phyloP scores from a whole-genome alignment of 2,888 invertebrate genomes.

The Drosophila barbarae region DNA sequence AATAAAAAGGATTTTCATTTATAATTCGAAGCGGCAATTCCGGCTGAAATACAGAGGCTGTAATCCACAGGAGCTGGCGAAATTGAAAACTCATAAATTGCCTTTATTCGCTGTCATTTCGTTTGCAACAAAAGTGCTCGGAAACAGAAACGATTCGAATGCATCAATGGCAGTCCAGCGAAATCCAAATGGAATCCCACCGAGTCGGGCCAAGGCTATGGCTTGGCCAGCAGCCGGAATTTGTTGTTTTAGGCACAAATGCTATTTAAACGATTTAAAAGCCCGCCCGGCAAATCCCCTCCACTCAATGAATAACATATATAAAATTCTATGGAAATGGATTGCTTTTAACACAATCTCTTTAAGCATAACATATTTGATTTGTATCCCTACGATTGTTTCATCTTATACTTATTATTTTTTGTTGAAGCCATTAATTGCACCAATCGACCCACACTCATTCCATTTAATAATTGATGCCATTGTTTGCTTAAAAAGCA shows the following conservation, averaged over 20 bases:
- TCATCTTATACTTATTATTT: conserved; percentile 6
- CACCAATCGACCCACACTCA: conserved; percentile 9
- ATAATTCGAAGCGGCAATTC: conserved; percentile 16
- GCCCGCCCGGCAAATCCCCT: conserved; percentile 2
- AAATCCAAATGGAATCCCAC: conserved; percentile 32
- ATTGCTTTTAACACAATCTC: conserved; percentile 26
- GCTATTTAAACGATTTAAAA: conserved; percentile 28
- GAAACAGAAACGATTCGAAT: conserved; percentile 18
- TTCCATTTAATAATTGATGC: conserved; percentile 27
- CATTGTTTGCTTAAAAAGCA: conserved; percentile 30
- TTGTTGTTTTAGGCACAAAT: conserved; percentile 30
- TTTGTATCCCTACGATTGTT: conserved; percentile 15
- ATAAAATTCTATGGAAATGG: conserved; percentile 11
- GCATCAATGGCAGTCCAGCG: conserved; percentile 21
- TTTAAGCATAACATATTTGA: conserved; percentile 19
- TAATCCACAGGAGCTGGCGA: conserved; percentile 20
- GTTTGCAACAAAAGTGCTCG: conserved; percentile 24
- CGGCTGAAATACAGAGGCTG: conserved; percentile 4
- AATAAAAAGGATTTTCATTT: conserved; percentile 19
- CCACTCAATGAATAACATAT: conserved; percentile 3
- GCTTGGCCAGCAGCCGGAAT: conserved; percentile 5
- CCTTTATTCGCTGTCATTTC: conserved; percentile 21
- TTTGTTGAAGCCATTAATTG: conserved; percentile 4
- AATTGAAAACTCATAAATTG: conserved; percentile 39
- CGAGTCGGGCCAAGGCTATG: conserved; percentile 19